phyloP scores from a whole-genome alignment of 1,140 invertebrate genomes.

The Trichoplusia ni region DNA sequence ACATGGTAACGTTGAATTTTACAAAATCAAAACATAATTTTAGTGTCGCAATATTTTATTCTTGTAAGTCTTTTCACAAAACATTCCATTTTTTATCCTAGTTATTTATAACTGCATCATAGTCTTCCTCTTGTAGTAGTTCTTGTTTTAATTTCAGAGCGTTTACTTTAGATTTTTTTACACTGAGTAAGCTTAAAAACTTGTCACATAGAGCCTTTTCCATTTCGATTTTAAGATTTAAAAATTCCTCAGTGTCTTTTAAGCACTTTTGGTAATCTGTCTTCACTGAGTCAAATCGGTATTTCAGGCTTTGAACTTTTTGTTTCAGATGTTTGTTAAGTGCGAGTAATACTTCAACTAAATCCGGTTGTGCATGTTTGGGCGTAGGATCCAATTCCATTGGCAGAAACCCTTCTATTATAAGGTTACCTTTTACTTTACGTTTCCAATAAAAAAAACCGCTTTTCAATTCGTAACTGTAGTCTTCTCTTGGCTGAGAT shows the following conservation, averaged over 20 bases:
- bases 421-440: constrained; percentile 46
- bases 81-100: too few relatives aligned
- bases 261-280: constrained; percentile 58
- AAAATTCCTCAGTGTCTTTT: constrained; percentile 66
- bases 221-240: constrained; percentile 66
- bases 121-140: not conserved
- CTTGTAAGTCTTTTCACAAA: too few relatives aligned
- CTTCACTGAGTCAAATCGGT: constrained; percentile 47
- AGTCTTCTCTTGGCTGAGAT: constrained; percentile 52
- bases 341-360: constrained; percentile 51
- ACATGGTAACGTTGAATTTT: too few relatives aligned
- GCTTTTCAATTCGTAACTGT: constrained; percentile 63
- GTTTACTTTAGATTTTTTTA: constrained; percentile 42
- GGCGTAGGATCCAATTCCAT: constrained; percentile 51
- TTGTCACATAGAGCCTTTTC: constrained; percentile 62
- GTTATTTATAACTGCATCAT: not conserved
- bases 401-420: constrained; percentile 66
- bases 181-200: constrained; percentile 55
- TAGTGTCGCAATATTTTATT: too few relatives aligned
- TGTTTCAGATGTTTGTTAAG: constrained; percentile 49
- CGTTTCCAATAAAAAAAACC: constrained; percentile 71
- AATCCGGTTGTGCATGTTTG: constrained; percentile 41
- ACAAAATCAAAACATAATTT: too few relatives aligned
- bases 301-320: constrained; percentile 45
- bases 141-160: not conserved